Evolutionary conservation across 2,113 vertebrate species (phyloP), one percentile per base, ranked within the genome.

Genomic region (Paralichthys olivaceus): DNA sequence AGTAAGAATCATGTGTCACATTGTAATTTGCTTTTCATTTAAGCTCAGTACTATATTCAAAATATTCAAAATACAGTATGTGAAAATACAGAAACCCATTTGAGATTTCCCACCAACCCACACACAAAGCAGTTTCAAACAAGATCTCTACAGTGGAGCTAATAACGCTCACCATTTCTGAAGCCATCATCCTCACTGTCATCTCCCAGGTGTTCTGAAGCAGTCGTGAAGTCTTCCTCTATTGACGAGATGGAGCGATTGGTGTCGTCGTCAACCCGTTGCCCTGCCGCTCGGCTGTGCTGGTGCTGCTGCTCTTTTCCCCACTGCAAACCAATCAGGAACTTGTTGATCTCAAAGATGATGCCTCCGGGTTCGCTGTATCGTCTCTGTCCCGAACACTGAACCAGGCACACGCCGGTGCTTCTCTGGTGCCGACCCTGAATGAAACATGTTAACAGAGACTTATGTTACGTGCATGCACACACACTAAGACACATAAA

Each of bases 271-370:
- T 99, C 98, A 0, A 95, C 71, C 49, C 94, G 95, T 47, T 95
- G 89, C 64, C 93, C 65, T 4, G 56, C 86, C 13, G 65, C 71
- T 23, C 89, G 84, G 25, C 95, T 89, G 61, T 93, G 95, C 65
- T 94, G 94, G 63, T 93, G 92, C 90, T 95, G 96, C 20, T 86
- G 94, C 79, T 97, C 96, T 88, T 96, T 96, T 34, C 96, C 95
- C 26, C 96, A 95, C 86, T 98, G 96, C 34, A 99, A 93, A 20
- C 97, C 97, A 65, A 97, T 95, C 80, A 98, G 91, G 90, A 98
- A 98, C 90, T 97, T 98, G 93, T 98, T 99, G 89, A 99, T 97
- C 85, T 98, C 97, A 85, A 96, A 95, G 88, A 98, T 95, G 87
- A 99, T 94, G 90, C 94, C 96, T 62, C 93, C 91, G 37, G 96